A percentile compares a stretch with the other conserved stretches of the same genome.
Conservation (phyloP, 1,140 invertebrate species). For the Bombus breviceps region DNA sequence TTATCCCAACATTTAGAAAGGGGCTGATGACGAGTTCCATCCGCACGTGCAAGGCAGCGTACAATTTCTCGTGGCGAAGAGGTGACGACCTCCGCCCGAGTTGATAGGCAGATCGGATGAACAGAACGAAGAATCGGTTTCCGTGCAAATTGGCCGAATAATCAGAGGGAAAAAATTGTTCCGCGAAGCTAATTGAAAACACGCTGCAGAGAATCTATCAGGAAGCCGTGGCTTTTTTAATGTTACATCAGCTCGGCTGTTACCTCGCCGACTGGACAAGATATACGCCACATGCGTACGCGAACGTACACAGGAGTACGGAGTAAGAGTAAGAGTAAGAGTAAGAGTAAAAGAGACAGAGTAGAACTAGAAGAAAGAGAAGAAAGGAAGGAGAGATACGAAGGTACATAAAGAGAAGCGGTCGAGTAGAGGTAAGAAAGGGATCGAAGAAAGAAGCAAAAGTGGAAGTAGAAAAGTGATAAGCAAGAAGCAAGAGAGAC, state of each 20-base stretch:
- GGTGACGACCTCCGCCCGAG: neutral
- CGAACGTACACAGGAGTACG: too few species aligned
- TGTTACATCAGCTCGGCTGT: too few species aligned
- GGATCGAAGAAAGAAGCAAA: constrained; percentile 14
- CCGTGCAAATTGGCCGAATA: too few species aligned
- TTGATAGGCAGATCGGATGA: too few species aligned
- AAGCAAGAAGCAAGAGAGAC: constrained; percentile 20
- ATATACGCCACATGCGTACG: too few species aligned
- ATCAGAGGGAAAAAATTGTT: constrained; percentile 29
- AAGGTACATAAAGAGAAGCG: neutral
- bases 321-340: neutral
- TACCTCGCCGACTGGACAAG: too few species aligned
- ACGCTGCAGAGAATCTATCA: too few species aligned
- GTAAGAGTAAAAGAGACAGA: neutral
- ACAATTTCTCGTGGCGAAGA: neutral
- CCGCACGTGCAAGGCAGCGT: neutral
- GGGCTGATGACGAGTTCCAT: neutral
- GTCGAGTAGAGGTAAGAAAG: neutral
- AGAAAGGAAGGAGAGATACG: neutral
- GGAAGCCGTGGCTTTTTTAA: too few species aligned
- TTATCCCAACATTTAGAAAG: constrained; percentile 20
- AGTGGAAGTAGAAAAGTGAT: neutral
- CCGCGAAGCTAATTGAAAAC: constrained; percentile 52
- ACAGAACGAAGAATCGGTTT: too few species aligned
- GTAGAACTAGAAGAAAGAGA: neutral